Conservation (phyloP, 2,888 invertebrate species). For the Fragum fragum region DNA sequence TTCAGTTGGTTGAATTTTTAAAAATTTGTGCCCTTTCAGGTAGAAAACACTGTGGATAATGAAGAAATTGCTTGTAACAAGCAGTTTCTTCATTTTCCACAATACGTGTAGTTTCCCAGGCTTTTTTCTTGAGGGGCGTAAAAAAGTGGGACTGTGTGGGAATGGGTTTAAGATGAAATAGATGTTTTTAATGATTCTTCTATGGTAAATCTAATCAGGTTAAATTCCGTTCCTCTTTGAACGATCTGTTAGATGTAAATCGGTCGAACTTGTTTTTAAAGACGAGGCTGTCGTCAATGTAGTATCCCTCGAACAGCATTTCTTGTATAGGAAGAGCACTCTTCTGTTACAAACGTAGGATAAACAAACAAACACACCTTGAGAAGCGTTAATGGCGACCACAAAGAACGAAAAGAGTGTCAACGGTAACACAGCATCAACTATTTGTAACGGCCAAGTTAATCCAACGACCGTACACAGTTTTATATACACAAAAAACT, state of each 20-base stretch:
- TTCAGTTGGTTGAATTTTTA: too few relatives aligned
- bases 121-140: too few relatives aligned
- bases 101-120: too few relatives aligned
- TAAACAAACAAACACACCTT: conserved; percentile 75
- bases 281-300: background rate
- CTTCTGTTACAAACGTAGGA: conserved; percentile 70
- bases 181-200: too few relatives aligned
- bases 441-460: conserved; percentile 75
- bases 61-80: too few relatives aligned
- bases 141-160: too few relatives aligned
- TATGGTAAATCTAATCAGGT: too few relatives aligned
- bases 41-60: too few relatives aligned
- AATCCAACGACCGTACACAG: conserved; percentile 75
- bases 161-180: too few relatives aligned
- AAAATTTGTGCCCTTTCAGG: too few relatives aligned
- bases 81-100: too few relatives aligned
- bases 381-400: conserved; percentile 69
- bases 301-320: background rate
- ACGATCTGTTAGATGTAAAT: background rate
- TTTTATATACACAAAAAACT: conserved; percentile 71
- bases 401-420: conserved; percentile 69
- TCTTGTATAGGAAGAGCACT: conserved; percentile 63
- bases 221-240: conserved; percentile 3
- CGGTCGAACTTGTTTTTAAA: background rate
- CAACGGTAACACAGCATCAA: conserved; percentile 69